Evolutionary conservation across 2,797 vertebrate genomes (phyloP).

Genomic region (Okamejei kenojei): DNA sequence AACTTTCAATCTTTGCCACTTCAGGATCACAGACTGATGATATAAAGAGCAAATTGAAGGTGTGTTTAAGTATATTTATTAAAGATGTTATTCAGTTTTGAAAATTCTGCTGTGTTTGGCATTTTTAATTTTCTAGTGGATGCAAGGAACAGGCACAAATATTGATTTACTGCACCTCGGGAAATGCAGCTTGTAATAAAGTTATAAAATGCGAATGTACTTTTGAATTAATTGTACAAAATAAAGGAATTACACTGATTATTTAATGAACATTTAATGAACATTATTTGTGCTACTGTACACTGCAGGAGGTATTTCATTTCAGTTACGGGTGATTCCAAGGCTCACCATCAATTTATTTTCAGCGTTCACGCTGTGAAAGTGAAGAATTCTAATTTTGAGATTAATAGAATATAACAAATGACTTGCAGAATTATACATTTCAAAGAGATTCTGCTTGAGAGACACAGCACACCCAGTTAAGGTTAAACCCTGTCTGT

Average conservation of each 20-base stretch:
- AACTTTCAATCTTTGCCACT: background rate
- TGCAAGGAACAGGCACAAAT: background rate
- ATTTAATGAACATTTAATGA: background rate
- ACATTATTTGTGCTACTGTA: background rate
- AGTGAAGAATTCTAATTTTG: background rate
- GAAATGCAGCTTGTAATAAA: background rate
- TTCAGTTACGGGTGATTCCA: background rate
- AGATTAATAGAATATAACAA: background rate
- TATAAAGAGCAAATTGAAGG: background rate
- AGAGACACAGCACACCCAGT: too few species aligned
- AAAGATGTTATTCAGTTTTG: background rate
- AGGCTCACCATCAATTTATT: background rate
- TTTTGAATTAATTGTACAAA: conserved; percentile 13
- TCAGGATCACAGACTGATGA: background rate
- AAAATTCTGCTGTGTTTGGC: background rate
- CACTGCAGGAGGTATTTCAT: background rate
- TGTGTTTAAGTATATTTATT: background rate
- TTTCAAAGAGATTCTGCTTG: background rate
- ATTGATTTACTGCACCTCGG: background rate
- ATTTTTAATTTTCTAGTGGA: background rate
- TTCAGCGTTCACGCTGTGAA: background rate
- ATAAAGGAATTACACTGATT: background rate
- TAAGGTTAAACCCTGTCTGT: background rate
- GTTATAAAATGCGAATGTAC: background rate
- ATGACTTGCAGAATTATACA: background rate